Evolutionary conservation across 2,888 invertebrate genomes (phyloP), one percentile per base, ranked within the genome.

Genomic region (Ctenicera cuprea): DNA sequence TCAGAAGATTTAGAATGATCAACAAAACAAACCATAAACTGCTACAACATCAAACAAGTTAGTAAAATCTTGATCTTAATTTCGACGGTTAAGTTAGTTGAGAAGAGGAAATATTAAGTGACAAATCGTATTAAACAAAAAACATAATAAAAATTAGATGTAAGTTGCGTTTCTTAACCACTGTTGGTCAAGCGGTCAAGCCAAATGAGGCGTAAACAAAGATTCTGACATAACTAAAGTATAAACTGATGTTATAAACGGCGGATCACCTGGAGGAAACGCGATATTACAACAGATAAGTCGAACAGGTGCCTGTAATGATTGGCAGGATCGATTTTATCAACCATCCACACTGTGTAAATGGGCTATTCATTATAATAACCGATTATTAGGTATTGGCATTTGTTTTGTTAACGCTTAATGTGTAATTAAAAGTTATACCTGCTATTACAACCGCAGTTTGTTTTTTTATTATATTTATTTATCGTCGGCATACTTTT

Each of bases 241-340:
- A 9, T 61, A 41, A 61, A 41, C 41, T 26, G 22, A 41, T 61
- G 26, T 61, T 61, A 43, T 43, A 38, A 14, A 43, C 1, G 9
- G 9, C 9, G 22, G 20, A 61, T 61, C 43, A 37, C 41, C 43
- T 43, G 37, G 61, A 41, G 38, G 22, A 38, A 61, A 30, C 54
- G 18, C 14, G 54, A 54, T 54, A 54, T 30, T 54, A 54, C 14
- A 41, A 22, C 8, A 41, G 61, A 41, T 61, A 61, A 54, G 18
- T n/a, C 9, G 20, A 26, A 61, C 61, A 61, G 61, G 61, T 61
- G 61, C 41, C 41, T 43, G 38, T 18, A 26, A 38, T 61, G 61
- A 61, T 61, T 61, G 61, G 41, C 61, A 61, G 37, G 43, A 61
- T 61, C 41, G 61, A 61, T 61, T 61, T 61, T 38, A 59, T 59